A percentile compares a stretch with the other conserved stretches of the same genome.
Conservation (phyloP, 2,113 vertebrate species). For the Henicopernis longicauda region DNA sequence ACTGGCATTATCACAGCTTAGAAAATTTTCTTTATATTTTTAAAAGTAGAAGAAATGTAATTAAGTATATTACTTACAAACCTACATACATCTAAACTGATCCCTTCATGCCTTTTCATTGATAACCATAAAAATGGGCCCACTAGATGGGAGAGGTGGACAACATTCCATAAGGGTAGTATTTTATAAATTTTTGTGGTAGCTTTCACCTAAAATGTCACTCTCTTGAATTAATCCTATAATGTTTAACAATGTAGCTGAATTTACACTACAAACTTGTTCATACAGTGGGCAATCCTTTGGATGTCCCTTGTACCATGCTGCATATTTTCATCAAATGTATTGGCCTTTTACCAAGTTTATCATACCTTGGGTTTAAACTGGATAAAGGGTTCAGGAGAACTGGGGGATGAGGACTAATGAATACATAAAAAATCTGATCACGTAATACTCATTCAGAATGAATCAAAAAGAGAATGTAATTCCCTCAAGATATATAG, state of each 20-base stretch:
- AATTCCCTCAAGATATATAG: neutral
- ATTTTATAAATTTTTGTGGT: neutral
- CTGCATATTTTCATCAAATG: neutral
- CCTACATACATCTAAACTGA: neutral
- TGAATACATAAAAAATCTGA: neutral
- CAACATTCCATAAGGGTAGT: neutral
- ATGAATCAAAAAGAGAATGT: neutral
- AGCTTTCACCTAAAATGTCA: neutral
- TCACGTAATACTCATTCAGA: neutral
- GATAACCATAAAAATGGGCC: neutral
- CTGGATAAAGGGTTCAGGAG: neutral
- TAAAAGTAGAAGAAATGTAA: neutral
- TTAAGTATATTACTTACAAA: neutral
- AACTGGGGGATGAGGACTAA: neutral
- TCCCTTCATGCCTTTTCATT: neutral
- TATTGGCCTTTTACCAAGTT: neutral
- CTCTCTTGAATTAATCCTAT: neutral
- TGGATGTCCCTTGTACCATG: neutral
- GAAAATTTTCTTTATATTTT: neutral
- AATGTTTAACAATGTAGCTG: neutral
- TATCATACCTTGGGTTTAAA: neutral
- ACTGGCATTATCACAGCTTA: neutral
- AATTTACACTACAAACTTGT: neutral
- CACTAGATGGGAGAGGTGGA: neutral
- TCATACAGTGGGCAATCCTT: neutral